Conservation (phyloP, 1,140 invertebrate genomes). For the Brachionus koreanus region DNA sequence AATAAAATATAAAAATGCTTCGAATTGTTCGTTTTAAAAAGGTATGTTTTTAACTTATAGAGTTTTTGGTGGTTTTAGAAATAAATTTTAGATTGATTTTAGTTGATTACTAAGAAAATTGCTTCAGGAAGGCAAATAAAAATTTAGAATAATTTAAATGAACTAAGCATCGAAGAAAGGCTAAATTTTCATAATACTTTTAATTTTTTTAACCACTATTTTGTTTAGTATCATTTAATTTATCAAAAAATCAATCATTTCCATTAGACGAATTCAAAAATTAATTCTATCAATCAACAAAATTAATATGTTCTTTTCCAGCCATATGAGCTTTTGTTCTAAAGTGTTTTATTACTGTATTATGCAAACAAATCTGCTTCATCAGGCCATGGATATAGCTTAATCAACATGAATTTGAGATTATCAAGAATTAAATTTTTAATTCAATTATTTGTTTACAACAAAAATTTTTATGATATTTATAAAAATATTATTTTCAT, state of each 20-base stretch:
- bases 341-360: background rate
- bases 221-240: background rate
- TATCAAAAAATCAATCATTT: constrained; percentile 2
- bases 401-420: background rate
- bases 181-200: background rate
- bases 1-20: no score
- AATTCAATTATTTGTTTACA: no score
- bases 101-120: no score
- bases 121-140: background rate
- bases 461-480: no score
- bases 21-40: no score
- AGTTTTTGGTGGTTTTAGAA: no score
- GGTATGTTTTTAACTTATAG: no score
- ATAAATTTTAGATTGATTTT: no score
- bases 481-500: no score
- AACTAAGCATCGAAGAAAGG: background rate
- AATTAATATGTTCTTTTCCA: background rate
- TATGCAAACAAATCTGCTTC: background rate
- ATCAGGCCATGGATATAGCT: background rate
- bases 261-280: background rate
- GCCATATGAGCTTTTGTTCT: background rate
- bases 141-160: background rate
- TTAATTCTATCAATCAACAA: background rate
- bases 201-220: background rate
- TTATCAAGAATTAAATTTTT: background rate